These are phyloP conservation scores for Agriopis leucophaearia DNA, from an alignment of 2,888 invertebrate species.

Conservation along the genomic window DNA sequence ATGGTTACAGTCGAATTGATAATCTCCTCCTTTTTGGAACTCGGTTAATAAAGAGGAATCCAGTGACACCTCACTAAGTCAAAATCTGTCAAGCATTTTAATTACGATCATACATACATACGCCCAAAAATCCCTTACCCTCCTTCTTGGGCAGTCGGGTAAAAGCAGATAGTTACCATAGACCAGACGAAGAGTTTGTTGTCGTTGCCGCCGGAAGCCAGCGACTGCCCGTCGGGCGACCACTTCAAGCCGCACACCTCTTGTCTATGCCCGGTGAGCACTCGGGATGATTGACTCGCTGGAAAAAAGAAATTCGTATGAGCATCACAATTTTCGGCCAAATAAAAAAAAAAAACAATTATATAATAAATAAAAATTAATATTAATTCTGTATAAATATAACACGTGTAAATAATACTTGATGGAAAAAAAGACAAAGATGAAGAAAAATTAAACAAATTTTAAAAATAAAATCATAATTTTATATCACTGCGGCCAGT, in stretches of 20 bases:
- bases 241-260: slow-evolving; percentile 99
- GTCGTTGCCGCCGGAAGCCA: slow-evolving; percentile 99
- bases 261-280: slow-evolving; percentile 96
- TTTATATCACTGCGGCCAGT: slow-evolving; percentile 1
- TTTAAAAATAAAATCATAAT: slow-evolving; percentile 10
- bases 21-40: too few relatives aligned
- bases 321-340: background rate
- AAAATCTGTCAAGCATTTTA: too few relatives aligned
- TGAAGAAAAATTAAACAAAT: slow-evolving; percentile 1
- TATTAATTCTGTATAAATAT: too few relatives aligned
- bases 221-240: slow-evolving; percentile 98
- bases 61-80: too few relatives aligned
- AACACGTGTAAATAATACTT: background rate
- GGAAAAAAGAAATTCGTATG: slow-evolving; percentile 50
- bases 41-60: too few relatives aligned
- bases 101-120: too few relatives aligned
- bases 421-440: background rate
- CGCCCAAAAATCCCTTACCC: background rate
- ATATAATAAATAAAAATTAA: too few relatives aligned
- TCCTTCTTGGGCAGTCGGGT: too few relatives aligned
- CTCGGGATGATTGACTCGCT: slow-evolving; percentile 90
- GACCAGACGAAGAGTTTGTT: slow-evolving; percentile 98
- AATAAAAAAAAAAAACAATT: too few relatives aligned
- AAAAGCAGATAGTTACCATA: slow-evolving; percentile 70
- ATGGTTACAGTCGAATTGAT: too few relatives aligned